Evolutionary conservation across 2,113 vertebrate genomes (phyloP).

Genomic region (Aegithalos caudatus): DNA sequence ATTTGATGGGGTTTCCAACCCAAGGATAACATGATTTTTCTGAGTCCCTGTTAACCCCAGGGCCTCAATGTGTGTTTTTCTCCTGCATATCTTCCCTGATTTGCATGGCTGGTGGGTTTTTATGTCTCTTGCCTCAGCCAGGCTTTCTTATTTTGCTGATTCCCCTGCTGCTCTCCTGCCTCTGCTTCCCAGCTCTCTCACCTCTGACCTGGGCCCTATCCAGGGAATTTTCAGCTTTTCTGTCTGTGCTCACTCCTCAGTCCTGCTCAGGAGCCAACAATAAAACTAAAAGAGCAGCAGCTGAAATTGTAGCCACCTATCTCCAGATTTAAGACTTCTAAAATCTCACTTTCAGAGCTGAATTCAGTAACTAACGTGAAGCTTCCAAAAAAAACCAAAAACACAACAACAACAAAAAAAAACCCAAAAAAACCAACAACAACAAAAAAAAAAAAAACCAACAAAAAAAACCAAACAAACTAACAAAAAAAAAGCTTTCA

Average conservation of each 20-base stretch:
- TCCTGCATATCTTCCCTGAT: neutral
- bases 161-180: neutral
- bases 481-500: neutral
- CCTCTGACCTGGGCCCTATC: neutral
- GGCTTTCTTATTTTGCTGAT: neutral
- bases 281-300: neutral
- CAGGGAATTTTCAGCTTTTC: neutral
- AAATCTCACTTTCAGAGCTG: neutral
- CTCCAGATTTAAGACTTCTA: neutral
- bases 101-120: neutral
- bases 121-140: neutral
- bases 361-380: neutral
- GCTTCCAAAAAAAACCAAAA: neutral
- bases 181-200: neutral
- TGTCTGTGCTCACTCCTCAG: neutral
- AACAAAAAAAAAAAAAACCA: too few relatives aligned
- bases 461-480: too few relatives aligned
- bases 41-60: neutral
- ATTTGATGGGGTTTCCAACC: neutral
- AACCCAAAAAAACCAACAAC: too few relatives aligned
- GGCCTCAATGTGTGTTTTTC: neutral
- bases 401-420: too few relatives aligned
- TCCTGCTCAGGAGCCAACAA: neutral
- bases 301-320: neutral
- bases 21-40: neutral